Conservation (phyloP, 2,113 vertebrate species). For the Vombatus ursinus region DNA sequence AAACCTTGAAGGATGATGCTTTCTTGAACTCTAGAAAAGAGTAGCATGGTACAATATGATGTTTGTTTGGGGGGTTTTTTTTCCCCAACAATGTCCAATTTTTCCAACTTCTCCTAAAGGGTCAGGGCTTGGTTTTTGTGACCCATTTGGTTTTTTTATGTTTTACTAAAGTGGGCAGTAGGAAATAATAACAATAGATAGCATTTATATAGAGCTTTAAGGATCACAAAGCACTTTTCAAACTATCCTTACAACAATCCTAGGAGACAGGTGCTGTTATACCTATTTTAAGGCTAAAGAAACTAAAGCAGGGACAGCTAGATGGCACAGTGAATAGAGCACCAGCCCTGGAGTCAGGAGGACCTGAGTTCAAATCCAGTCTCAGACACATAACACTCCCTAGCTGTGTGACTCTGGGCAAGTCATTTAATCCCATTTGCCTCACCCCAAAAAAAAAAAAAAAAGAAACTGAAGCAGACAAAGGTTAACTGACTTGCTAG, state of each 20-base stretch:
- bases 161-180: background rate
- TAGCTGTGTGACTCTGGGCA: too few species aligned
- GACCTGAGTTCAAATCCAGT: too few species aligned
- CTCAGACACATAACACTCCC: too few species aligned
- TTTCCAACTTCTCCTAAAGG: background rate
- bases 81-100: background rate
- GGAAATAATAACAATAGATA: background rate
- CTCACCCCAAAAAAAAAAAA: too few species aligned
- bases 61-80: background rate
- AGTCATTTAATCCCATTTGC: too few species aligned
- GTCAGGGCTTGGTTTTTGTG: background rate
- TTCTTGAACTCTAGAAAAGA: background rate
- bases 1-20: background rate
- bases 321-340: too few species aligned
- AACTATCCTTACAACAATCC: background rate
- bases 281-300: background rate
- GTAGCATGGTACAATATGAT: background rate
- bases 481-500: background rate
- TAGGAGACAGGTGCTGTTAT: background rate
- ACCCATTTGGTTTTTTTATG: background rate
- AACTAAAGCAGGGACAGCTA: background rate
- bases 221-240: background rate
- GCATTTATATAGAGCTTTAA: background rate
- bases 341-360: too few species aligned
- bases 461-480: background rate